Base-by-base conservation (phyloP, 2,888 invertebrate species). In the Neoaliturus tenellus region DNA sequence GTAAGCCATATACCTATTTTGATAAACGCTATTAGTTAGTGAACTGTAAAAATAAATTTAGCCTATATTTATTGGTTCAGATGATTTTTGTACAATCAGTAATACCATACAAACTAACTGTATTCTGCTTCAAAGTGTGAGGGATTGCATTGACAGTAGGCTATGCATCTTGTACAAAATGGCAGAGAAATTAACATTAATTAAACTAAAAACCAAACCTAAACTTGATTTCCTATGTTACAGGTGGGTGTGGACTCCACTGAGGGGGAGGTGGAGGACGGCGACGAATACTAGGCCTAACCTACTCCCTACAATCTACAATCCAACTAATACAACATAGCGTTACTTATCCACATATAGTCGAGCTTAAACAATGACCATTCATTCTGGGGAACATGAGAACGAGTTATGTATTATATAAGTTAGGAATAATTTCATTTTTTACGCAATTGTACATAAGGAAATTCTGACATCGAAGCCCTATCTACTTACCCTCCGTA, bases 221-320 rank as follows among this genome's bases (percentile, higher is more conserved):
- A n/a, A n/a, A n/a, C n/a, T n/a, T n/a, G n/a, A n/a, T n/a, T n/a
- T n/a, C n/a, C 23, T 10, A 20, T 44, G 44, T 48, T 44, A 20
- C 78, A 78, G 78, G 78, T 78, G 14, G 78, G 78, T n/a, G 78
- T 78, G 73, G 96, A 96, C 92, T 96, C 96, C 88, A 94, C 94
- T 85, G 96, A 96, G 90, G 95, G 94, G 80, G 95, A 95, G 90
- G 95, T 94, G 87, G 96, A 95, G 89, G 96, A 95, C 87, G 96
- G 94, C 87, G 96, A 96, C 89, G 95, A 96, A 91, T 95, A 95
- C 91, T 95, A 94, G 10, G 23, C 6, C 55, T 55, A 55, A 93
- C 90, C 81, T 81, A 17, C 55, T 23, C 33, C 44, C 10, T 10
- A 10, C 51, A 67, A n/a, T 10, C 23, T 25, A 8, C 35, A 2